A percentile compares a stretch with the other conserved stretches of the same genome.
Conservation (phyloP, 2,888 invertebrate species). For the Cistogaster globosa region DNA sequence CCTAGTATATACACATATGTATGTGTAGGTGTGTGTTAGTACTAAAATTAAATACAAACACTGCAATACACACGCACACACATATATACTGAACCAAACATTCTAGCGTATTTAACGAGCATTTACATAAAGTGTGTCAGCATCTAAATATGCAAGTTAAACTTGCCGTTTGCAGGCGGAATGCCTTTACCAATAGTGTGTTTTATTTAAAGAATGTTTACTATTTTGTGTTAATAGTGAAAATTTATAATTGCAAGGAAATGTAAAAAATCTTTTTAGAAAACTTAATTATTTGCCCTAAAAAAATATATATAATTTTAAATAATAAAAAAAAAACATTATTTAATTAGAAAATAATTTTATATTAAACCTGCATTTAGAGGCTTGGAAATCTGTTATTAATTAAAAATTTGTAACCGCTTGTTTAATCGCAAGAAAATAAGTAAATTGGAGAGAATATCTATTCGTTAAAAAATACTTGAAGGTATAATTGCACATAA, state of each 20-base stretch:
- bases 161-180: conserved; percentile 22
- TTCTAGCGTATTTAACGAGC: conserved; percentile 64
- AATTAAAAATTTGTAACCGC: too few relatives aligned
- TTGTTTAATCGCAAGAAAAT: too few relatives aligned
- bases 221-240: conserved; percentile 36
- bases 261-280: background rate
- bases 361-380: too few relatives aligned
- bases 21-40: conserved; percentile 25
- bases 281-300: too few relatives aligned
- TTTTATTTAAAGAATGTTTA: conserved; percentile 66
- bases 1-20: background rate
- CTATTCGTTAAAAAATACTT: too few relatives aligned
- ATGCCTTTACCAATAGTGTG: conserved; percentile 42
- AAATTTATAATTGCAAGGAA: background rate
- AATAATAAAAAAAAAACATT: too few relatives aligned
- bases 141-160: conserved; percentile 51
- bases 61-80: background rate
- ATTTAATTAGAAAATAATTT: too few relatives aligned
- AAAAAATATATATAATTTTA: too few relatives aligned
- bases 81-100: conserved; percentile 9
- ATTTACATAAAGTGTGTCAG: conserved; percentile 68
- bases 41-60: conserved; percentile 27
- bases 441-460: too few relatives aligned
- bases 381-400: too few relatives aligned
- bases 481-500: too few relatives aligned